phyloP scores from a whole-genome alignment of 2,888 invertebrate genomes.

The Cosmorhoe ocellata region DNA sequence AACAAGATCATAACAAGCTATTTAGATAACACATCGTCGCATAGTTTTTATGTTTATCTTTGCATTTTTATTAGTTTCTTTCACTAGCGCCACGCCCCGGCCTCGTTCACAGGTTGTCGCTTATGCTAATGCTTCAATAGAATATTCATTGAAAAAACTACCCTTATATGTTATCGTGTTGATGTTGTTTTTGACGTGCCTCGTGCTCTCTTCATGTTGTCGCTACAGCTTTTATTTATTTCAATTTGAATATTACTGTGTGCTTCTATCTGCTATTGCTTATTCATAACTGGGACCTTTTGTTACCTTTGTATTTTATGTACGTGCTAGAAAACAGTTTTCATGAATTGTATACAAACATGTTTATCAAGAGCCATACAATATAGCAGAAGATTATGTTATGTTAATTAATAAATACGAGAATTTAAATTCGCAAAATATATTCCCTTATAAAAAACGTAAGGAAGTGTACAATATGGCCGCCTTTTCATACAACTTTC shows the following conservation, averaged over 20 bases:
- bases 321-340: too few species aligned
- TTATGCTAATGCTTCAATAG: conserved; percentile 66
- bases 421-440: too few species aligned
- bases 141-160: conserved; percentile 65
- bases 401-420: too few species aligned
- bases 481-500: conserved; percentile 40
- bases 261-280: conserved; percentile 13
- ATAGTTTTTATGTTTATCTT: conserved; percentile 39
- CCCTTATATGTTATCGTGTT: conserved; percentile 55
- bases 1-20: conserved; percentile 46
- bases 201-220: conserved; percentile 30
- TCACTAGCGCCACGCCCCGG: conserved; percentile 44
- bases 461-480: conserved; percentile 4
- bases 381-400: too few species aligned
- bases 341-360: too few species aligned
- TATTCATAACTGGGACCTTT: neutral
- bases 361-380: too few species aligned
- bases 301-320: too few species aligned
- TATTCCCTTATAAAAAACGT: neutral
- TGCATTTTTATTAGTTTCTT: conserved; percentile 65
- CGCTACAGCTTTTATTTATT: conserved; percentile 26
- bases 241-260: conserved; percentile 6
- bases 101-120: conserved; percentile 68
- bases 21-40: conserved; percentile 52
- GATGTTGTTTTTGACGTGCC: conserved; percentile 42